Conservation (phyloP, 1,140 invertebrate species). For the Cotesia chilonis region DNA sequence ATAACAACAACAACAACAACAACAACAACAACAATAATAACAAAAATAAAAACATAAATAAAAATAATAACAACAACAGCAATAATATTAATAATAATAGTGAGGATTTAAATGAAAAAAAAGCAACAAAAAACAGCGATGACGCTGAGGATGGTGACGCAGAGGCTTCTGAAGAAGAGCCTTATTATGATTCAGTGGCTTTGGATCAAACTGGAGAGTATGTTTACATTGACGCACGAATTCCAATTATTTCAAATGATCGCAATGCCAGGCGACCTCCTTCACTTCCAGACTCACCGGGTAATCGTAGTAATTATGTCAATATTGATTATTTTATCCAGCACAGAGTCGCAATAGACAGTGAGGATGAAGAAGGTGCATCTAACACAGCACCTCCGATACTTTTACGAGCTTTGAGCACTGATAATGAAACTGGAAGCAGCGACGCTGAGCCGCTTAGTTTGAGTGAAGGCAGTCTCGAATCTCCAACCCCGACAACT, state of each 20-base stretch:
- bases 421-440: constrained; percentile 64
- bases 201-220: constrained; percentile 82
- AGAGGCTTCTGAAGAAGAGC: constrained; percentile 73
- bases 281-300: constrained; percentile 76
- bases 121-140: constrained; percentile 51
- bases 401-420: constrained; percentile 60
- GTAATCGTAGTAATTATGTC: constrained; percentile 83
- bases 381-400: constrained; percentile 59
- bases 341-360: constrained; percentile 64
- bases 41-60: too few species aligned
- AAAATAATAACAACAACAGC: too few species aligned
- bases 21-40: too few species aligned
- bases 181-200: constrained; percentile 84
- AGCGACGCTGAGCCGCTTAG: constrained; percentile 64
- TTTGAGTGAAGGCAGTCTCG: constrained; percentile 62
- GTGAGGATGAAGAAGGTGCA: constrained; percentile 61
- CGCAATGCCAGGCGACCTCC: constrained; percentile 53
- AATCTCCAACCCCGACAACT: constrained; percentile 64
- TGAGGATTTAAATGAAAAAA: constrained; percentile 55
- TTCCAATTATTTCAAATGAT: constrained; percentile 56
- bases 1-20: too few species aligned
- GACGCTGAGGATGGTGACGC: constrained; percentile 63
- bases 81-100: constrained; percentile 35
- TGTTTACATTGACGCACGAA: constrained; percentile 76
- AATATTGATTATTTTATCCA: constrained; percentile 90